Evolutionary conservation across 2,888 invertebrate genomes (phyloP), one percentile per base, ranked within the genome.

Genomic region (Sinopyrophorus schimmeli): DNA sequence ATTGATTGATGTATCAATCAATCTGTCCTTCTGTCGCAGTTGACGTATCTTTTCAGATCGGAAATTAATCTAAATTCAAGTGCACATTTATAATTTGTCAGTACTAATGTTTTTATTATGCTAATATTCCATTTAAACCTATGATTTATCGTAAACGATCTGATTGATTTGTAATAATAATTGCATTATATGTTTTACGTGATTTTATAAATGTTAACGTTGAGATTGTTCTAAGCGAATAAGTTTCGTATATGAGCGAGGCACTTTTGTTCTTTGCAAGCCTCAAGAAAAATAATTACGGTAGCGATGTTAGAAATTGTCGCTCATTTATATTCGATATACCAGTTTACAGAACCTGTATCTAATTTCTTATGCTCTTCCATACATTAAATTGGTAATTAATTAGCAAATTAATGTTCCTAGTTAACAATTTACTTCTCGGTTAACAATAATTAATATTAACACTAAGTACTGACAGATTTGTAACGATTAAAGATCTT

Each of bases 51-150:
- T 38, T 38, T 48, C 49, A 48, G 44, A 41, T 16, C 18, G 23
- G 9, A 42, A 41, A 53, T 50, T 50, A 53, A 53, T 53, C 46
- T 46, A 28, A 15, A 47, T n/a, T n/a, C n/a, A n/a, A n/a, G n/a
- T n/a, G n/a, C n/a, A n/a, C n/a, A n/a, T n/a, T n/a, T n/a, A n/a
- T n/a, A n/a, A n/a, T n/a, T n/a, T n/a, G n/a, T n/a, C n/a, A n/a
- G n/a, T n/a, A n/a, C n/a, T n/a, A n/a, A n/a, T n/a, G n/a, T n/a
- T n/a, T n/a, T n/a, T n/a, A n/a, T n/a, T n/a, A n/a, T n/a, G n/a
- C n/a, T n/a, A n/a, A n/a, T n/a, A n/a, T n/a, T n/a, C n/a, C n/a
- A n/a, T n/a, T n/a, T n/a, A n/a, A n/a, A n/a, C n/a, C n/a, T n/a
- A n/a, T n/a, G n/a, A n/a, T n/a, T n/a, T n/a, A n/a, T n/a, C n/a